These are phyloP conservation scores for Porites lutea DNA, from an alignment of 64 coral and sea anemone genomes.

Conservation along the genomic window DNA sequence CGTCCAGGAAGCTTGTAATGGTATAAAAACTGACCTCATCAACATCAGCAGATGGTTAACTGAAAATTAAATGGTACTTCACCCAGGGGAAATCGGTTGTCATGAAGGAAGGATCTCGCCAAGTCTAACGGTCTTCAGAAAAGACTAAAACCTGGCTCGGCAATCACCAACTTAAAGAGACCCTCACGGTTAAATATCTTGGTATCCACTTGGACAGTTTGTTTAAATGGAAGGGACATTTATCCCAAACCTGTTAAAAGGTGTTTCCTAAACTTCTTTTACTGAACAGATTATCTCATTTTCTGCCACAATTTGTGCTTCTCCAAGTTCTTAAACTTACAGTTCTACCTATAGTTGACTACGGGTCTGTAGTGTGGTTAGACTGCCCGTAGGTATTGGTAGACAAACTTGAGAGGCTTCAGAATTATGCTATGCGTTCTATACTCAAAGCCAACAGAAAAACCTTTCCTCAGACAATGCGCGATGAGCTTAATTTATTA, in stretches of 20 bases:
- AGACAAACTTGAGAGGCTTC: not conserved
- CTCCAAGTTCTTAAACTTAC: constrained; percentile 25
- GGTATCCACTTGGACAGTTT: too few species aligned
- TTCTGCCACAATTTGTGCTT: not conserved
- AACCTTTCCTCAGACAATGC: too few species aligned
- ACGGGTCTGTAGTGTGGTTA: constrained; percentile 15
- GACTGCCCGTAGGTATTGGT: not conserved
- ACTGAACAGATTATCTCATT: constrained; percentile 14
- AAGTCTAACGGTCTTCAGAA: too few species aligned
- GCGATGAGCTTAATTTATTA: too few species aligned
- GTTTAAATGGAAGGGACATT: not conserved
- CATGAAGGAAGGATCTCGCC: too few species aligned
- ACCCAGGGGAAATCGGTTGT: not conserved
- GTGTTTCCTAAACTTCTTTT: constrained; percentile 15
- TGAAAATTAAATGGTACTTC: constrained; percentile 2
- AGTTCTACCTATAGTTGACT: constrained; percentile 25
- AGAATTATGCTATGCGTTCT: not conserved
- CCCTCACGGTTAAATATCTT: too few species aligned
- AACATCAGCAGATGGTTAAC: not conserved
- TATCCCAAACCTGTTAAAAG: not conserved
- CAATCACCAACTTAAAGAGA: too few species aligned
- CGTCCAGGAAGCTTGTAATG: not conserved
- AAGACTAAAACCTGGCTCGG: too few species aligned
- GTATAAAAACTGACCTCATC: not conserved
- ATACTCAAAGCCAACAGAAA: too few species aligned